These are phyloP conservation scores for Conistra vaccinii DNA, from an alignment of 2,888 invertebrate genomes.

Conservation along the genomic window DNA sequence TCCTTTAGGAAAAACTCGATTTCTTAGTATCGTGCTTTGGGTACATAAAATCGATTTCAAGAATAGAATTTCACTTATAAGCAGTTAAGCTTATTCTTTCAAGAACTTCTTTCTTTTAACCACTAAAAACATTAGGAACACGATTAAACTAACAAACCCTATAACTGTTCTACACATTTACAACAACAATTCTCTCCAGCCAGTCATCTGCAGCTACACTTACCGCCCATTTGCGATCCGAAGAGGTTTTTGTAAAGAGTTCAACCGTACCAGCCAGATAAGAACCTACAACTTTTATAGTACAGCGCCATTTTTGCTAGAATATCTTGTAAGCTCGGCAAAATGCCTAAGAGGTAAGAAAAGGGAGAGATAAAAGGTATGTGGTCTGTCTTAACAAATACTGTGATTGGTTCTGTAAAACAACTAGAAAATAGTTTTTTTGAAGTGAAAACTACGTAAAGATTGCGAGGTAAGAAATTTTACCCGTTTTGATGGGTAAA, in stretches of 20 bases:
- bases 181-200: constrained; percentile 31
- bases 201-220: constrained; percentile 61
- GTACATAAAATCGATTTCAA: not conserved
- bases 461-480: too few species aligned
- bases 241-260: constrained; percentile 66
- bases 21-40: too few species aligned
- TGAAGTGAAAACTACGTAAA: too few species aligned
- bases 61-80: not conserved
- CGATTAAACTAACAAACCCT: not conserved
- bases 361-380: constrained; percentile 44
- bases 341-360: constrained; percentile 38
- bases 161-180: constrained; percentile 20
- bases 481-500: too few species aligned
- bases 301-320: constrained; percentile 25
- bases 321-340: constrained; percentile 27
- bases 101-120: not conserved
- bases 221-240: constrained; percentile 58
- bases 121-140: not conserved
- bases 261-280: constrained; percentile 68
- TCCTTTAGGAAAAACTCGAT: not conserved
- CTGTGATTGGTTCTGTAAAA: constrained; percentile 4
- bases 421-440: not conserved
- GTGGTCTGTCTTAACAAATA: constrained; percentile 39
- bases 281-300: constrained; percentile 54
- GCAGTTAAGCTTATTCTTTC: not conserved